Percentiles rank a stretch among this genome's conserved stretches.
Evolutionary conservation across 2,888 invertebrate genomes (phyloP).

Genomic region (Eupithecia exiguata): DNA sequence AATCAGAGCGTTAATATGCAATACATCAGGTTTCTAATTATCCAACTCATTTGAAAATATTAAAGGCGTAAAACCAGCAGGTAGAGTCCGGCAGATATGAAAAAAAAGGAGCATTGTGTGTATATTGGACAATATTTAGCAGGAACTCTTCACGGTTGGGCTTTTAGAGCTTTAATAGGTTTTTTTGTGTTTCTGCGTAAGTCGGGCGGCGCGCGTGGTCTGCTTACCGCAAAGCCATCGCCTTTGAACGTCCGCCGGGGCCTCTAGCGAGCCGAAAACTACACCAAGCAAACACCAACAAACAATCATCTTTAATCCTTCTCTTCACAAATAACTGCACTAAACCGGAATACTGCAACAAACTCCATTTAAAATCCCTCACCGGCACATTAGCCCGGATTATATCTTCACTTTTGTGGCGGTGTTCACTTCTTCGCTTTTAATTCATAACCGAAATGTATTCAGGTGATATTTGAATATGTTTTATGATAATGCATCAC

Average conservation of each 20-base stretch:
- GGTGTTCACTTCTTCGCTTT: slow-evolving; percentile 65
- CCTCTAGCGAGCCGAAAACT: slow-evolving; percentile 51
- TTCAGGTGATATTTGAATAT: slow-evolving; percentile 49
- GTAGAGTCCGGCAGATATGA: slow-evolving; percentile 26
- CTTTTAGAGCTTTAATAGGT: slow-evolving; percentile 55
- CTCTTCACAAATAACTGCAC: slow-evolving; percentile 71
- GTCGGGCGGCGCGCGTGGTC: slow-evolving; percentile 55
- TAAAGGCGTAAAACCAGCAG: slow-evolving; percentile 31
- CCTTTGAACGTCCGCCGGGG: slow-evolving; percentile 56
- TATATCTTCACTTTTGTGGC: slow-evolving; percentile 74
- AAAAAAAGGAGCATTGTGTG: slow-evolving; percentile 46
- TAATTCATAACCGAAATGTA: slow-evolving; percentile 60
- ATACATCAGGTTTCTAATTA: slow-evolving; percentile 29
- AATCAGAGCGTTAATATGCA: slow-evolving; percentile 16
- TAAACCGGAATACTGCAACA: slow-evolving; percentile 72
- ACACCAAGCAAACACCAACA: slow-evolving; percentile 68
- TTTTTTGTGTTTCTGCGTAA: slow-evolving; percentile 70
- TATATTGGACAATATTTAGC: slow-evolving; percentile 51
- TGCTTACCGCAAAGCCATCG: slow-evolving; percentile 49
- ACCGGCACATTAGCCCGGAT: slow-evolving; percentile 75
- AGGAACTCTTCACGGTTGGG: slow-evolving; percentile 50
- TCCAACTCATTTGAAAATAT: slow-evolving; percentile 27
- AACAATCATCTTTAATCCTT: slow-evolving; percentile 74
- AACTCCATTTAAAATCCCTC: slow-evolving; percentile 73
- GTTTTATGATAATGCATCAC: slow-evolving; percentile 52